Evolutionary conservation across 1,140 invertebrate genomes (phyloP), one percentile per base, ranked within the genome.

Genomic region (Bombus soroeensis): DNA sequence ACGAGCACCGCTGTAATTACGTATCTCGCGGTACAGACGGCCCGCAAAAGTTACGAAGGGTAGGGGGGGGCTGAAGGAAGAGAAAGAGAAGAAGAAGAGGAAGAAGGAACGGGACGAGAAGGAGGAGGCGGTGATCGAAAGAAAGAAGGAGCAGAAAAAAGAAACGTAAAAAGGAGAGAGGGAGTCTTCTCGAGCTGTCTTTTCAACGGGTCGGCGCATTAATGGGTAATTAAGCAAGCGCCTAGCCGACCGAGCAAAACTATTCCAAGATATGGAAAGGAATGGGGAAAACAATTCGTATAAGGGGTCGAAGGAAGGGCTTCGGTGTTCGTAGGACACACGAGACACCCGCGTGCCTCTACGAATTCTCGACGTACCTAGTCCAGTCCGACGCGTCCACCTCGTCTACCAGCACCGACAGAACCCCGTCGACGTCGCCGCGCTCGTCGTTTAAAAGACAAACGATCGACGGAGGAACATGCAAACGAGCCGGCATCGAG

Each of bases 391-490:
- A 62, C 64, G n/a, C 47, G 39, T 87, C 39, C 72, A 62, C 34
- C 18, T 47, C 80, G 79, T 73, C 71, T 37, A 71, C 75, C 66
- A 57, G 72, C 59, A 32, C 66, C 59, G 43, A 53, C 62, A 37
- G 70, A 59, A 47, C 37, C 39, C 39, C 85, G 83, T 72, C 88
- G 86, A 77, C 88, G 79, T 41, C 64, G 80, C 70, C 28, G 59
- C 79, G 41, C 76, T 81, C 87, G 41, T 88, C 89, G 87, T 78
- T 77, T 77, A 71, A 75, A 91, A 91, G 90, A 91, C 90, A 91
- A 91, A 91, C 90, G 89, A 90, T 91, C 89, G 89, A 91, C 87
- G 90, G 47, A 81, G 86, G 77, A 78, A 90, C 89, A 91, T 88
- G 90, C 89, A 91, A 91, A 91, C 90, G 89, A 81, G 83, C 87